Base-by-base conservation (phyloP, 2,888 invertebrate species). In the Deilephila porcellus region DNA sequence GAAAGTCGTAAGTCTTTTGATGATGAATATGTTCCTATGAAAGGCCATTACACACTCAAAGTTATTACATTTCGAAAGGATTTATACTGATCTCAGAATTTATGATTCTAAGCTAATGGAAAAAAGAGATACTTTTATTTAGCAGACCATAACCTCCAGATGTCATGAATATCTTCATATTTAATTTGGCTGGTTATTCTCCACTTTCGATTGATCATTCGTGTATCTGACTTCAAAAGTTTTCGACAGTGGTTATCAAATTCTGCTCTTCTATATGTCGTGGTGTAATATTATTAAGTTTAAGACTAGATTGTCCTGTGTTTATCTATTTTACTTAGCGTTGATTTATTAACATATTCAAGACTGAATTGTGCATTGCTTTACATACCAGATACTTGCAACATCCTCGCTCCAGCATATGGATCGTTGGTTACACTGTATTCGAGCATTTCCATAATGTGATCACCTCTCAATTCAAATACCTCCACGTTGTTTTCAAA, bases 401-500 rank as follows among this genome's bases (percentile, higher is more conserved):
- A 82, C 90, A 96, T 94, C 76, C 93, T 93, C 0, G 93, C 89
- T 1, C 95, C 95, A 1, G 90, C 86, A 76, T 85, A 93, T 3
- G 91, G 91, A 0, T 88, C 86, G 72, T 93, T 92, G n/a, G 90
- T 88, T 0, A 95, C 95, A 0, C 95, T 91, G 76, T 85, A 95
- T 82, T 97, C 97, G 45, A 97, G 89, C 82, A 96, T 95, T 79
- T 96, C 95, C 79, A 95, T 82, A 29, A 98, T 91, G 79, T 96
- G 95, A 74, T 95, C 95, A 0, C 98, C 98, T 74, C 95, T 92
- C 60, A 98, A 85, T 81, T 97, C 96, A 67, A 97, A 96, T 0
- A 96, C 95, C 86, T 97, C 96, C 32, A 98, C 93, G 17, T 95
- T 96, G 83, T 98, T 98, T 80, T 96, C 96, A 85, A 98, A 98